Base-by-base conservation (phyloP, 2,797 vertebrate genomes). In the Mus caroli region DNA sequence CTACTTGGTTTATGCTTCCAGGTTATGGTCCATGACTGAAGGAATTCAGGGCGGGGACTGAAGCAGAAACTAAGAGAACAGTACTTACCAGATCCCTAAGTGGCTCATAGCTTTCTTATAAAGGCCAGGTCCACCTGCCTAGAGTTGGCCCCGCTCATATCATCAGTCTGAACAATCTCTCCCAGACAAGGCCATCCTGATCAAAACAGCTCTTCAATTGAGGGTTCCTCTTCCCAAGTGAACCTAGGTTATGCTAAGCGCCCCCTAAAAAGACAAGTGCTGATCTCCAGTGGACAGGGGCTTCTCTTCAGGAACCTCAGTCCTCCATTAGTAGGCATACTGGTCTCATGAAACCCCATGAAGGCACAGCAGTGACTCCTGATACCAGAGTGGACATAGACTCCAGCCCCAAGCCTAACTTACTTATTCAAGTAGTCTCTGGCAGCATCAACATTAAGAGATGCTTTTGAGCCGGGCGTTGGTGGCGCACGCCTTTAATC, bases 261-360 rank as follows among this genome's bases (percentile, higher is more conserved):
- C 11, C 28, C 28, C 34, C 64, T 12, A 9, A 37, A 56, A 40
- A 37, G 52, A 75, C 37, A 31, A 46, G 24, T 19, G 20, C 43
- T 9, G 34, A 80, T 15, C 24, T 46, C 6, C 0, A 2, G 3
- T 3, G 15, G 12, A n/a, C 71, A 46, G 3, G 2, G 37, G 12
- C 62, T 76, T 46, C 28, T 77, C 22, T 6, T 34, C 19, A 15
- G 73, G 77, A 50, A 9, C 37, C 17, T 69, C 77, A 24, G 20
- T 31, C 22, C 11, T 40, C 56, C 37, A 88, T n/a, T 24, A 24
- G 28, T 5, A 67, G 46, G 15, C 34, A 26, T 58, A 31, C 6
- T 43, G 52, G 31, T 15, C 14, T 46, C 43, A 14, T 10, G 37
- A 60, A 46, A 40, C 62, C 34, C 10, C 17, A 8, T 6, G 56